Percentiles rank a stretch among this genome's conserved stretches.
Evolutionary conservation across 2,888 invertebrate species (phyloP).

Genomic region (Glyphotaelius pellucidus): DNA sequence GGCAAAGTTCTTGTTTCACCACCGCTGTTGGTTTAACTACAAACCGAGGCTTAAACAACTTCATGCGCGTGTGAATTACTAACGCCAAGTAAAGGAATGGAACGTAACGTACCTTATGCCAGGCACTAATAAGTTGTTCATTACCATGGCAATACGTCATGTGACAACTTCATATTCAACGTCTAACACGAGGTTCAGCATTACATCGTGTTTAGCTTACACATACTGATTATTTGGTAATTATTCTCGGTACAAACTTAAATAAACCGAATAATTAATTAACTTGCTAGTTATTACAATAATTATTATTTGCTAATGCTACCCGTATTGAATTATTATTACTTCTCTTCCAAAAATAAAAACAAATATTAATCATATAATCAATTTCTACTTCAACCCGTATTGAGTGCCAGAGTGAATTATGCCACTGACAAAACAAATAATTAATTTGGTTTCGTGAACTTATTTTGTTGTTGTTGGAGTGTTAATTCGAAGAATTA

Average conservation of each 20-base stretch:
- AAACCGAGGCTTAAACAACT: not conserved
- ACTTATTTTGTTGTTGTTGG: too few species aligned
- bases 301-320: not conserved
- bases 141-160: constrained; percentile 13
- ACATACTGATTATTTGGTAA: not conserved
- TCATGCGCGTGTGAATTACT: constrained; percentile 6
- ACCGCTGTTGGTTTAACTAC: not conserved
- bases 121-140: constrained; percentile 8
- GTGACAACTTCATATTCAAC: not conserved
- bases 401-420: too few species aligned
- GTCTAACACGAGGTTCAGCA: not conserved
- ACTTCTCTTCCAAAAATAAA: not conserved
- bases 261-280: not conserved
- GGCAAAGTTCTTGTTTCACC: not conserved
- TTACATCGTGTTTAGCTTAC: not conserved
- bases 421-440: too few species aligned
- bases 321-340: not conserved
- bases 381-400: too few species aligned
- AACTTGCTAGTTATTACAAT: not conserved
- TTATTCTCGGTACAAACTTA: not conserved
- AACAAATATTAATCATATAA: too few species aligned
- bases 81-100: not conserved
- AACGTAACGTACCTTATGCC: not conserved
- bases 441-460: too few species aligned
- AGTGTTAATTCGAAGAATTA: too few species aligned